Percentiles rank a stretch among this genome's conserved stretches.
phyloP scores from a whole-genome alignment of 2,888 invertebrate genomes.

The Cryptops parisi region DNA sequence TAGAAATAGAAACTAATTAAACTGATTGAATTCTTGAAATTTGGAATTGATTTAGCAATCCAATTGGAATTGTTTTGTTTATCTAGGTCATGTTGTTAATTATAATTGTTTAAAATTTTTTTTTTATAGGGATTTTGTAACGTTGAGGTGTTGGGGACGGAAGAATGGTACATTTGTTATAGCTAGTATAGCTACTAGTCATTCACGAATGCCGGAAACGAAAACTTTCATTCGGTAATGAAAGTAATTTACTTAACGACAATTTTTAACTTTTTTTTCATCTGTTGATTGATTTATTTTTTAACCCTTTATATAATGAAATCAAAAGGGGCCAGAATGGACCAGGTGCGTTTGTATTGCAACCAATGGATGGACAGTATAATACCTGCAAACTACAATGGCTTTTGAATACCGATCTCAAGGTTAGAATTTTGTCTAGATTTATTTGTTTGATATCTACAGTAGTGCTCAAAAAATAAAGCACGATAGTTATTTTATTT shows the following conservation, averaged over 20 bases:
- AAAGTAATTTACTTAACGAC: too few species aligned
- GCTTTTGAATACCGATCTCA: not conserved
- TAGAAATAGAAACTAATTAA: too few species aligned
- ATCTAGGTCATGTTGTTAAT: too few species aligned
- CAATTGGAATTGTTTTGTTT: too few species aligned
- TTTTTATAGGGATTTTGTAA: constrained; percentile 4
- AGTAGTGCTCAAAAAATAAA: too few species aligned
- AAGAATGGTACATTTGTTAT: not conserved
- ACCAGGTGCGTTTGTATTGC: not conserved
- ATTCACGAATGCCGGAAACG: constrained; percentile 1
- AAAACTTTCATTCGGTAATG: not conserved
- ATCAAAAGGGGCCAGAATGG: not conserved
- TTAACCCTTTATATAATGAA: too few species aligned
- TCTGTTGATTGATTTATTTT: not conserved
- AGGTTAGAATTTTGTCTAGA: not conserved
- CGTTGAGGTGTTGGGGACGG: constrained; percentile 1
- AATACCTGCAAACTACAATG: not conserved
- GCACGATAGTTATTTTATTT: too few species aligned
- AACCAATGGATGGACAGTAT: not conserved
- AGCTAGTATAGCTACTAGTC: not conserved
- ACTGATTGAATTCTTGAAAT: too few species aligned
- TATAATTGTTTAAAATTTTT: not conserved
- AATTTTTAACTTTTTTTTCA: too few species aligned
- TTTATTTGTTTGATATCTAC: too few species aligned
- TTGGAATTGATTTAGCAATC: too few species aligned